Percentiles rank a stretch among this genome's conserved stretches.
These are phyloP conservation scores for Hetaerina titia DNA, from an alignment of 2,888 invertebrate species.

Conservation along the genomic window DNA sequence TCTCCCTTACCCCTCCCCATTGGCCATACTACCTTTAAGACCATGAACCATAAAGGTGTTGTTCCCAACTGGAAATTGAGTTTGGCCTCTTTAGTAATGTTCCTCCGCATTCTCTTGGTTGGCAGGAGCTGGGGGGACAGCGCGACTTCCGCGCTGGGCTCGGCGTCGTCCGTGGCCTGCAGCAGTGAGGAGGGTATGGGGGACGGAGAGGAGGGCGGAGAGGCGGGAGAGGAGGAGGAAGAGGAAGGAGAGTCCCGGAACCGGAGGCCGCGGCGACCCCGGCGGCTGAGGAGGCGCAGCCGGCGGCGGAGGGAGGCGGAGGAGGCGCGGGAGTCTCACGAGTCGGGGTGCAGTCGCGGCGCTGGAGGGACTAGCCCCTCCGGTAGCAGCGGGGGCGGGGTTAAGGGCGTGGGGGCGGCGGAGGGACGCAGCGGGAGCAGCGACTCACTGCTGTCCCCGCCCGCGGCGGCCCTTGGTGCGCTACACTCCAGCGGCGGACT, in stretches of 20 bases:
- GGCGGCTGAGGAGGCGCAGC: slow-evolving; percentile 70
- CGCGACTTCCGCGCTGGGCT: slow-evolving; percentile 62
- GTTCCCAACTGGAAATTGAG: too few relatives aligned
- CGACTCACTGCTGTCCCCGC: slow-evolving; percentile 73
- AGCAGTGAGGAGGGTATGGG: slow-evolving; percentile 34
- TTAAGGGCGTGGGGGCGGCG: slow-evolving; percentile 71
- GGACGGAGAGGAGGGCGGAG: slow-evolving; percentile 33
- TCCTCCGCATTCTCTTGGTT: neutral
- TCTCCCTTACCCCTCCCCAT: too few relatives aligned
- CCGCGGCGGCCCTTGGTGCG: slow-evolving; percentile 80
- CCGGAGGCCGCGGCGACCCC: slow-evolving; percentile 68
- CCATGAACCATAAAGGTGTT: too few relatives aligned
- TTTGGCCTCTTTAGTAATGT: neutral
- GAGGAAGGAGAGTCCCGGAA: neutral
- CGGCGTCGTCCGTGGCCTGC: neutral
- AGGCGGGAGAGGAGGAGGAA: slow-evolving; percentile 9
- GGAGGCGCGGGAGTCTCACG: slow-evolving; percentile 75
- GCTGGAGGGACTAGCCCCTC: slow-evolving; percentile 73
- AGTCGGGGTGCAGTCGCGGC: slow-evolving; percentile 76
- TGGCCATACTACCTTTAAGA: too few relatives aligned
- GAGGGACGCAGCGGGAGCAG: slow-evolving; percentile 74
- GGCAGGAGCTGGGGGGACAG: slow-evolving; percentile 35
- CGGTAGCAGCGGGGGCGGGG: slow-evolving; percentile 72
- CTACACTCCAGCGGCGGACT: slow-evolving; percentile 76
- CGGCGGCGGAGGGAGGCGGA: slow-evolving; percentile 79